A percentile compares a stretch with the other conserved stretches of the same genome.
Conservation (phyloP, 2,888 invertebrate species). For the Phorcus lineatus region DNA sequence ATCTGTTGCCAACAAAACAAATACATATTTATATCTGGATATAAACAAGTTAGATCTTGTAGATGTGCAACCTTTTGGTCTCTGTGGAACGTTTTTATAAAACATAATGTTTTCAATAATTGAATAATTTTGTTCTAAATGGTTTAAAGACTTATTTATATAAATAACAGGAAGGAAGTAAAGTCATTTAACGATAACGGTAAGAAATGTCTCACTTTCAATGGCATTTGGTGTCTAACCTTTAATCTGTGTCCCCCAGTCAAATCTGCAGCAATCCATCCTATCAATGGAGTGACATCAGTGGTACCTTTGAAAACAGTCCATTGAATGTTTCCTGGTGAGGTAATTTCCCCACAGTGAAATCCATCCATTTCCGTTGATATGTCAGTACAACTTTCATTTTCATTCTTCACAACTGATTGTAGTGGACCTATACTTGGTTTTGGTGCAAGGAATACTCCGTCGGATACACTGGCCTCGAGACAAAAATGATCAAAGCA, state of each 20-base stretch:
- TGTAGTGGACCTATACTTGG: not conserved
- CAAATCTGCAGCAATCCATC: not conserved
- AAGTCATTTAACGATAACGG: no score
- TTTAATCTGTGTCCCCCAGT: not conserved
- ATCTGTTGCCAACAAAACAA: not conserved
- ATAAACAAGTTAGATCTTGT: no score
- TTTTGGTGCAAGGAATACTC: not conserved
- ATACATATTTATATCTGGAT: no score
- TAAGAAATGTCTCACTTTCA: no score
- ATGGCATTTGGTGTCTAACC: not conserved
- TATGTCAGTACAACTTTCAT: not conserved
- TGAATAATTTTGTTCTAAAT: no score
- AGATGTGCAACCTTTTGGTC: no score
- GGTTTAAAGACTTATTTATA: no score
- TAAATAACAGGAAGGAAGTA: no score
- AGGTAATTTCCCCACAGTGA: not conserved
- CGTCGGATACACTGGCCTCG: not conserved
- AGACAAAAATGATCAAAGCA: constrained; percentile 1
- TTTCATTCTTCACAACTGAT: not conserved
- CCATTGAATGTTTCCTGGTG: not conserved
- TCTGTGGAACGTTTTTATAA: no score
- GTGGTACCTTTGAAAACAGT: not conserved
- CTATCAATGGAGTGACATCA: not conserved
- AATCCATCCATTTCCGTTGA: not conserved
- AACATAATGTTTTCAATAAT: no score